Evolutionary conservation across 1,140 invertebrate species (phyloP).

Genomic region (Saccostrea glomerata): DNA sequence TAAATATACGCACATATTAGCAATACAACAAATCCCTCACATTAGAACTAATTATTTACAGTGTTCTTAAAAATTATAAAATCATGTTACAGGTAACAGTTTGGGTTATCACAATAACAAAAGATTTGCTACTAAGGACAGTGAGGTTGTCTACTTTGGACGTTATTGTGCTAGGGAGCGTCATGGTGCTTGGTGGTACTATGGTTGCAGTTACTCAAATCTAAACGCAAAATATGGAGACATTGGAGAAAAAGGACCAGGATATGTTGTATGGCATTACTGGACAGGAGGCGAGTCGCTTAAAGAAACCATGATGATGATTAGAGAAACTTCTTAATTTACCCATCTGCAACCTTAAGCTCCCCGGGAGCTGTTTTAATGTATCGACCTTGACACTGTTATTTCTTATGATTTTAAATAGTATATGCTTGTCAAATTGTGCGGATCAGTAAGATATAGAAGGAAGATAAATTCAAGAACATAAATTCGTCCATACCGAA

Average conservation of each 20-base stretch:
- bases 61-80: neutral
- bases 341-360: no score
- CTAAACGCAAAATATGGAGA: neutral
- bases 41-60: neutral
- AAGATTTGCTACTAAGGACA: neutral
- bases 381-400: no score
- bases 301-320: neutral
- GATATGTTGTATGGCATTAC: neutral
- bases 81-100: neutral
- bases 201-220: neutral
- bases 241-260: neutral
- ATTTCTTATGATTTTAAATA: no score
- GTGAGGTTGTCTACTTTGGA: neutral
- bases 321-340: neutral
- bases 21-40: no score
- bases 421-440: no score
- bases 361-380: no score
- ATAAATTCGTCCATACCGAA: no score
- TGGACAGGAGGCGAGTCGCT: neutral
- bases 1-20: no score
- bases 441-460: no score
- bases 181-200: neutral
- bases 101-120: neutral
- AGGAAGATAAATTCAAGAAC: no score
- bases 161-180: neutral